Conservation (phyloP, 1,140 invertebrate genomes). For the Drosophila kohkoa region DNA sequence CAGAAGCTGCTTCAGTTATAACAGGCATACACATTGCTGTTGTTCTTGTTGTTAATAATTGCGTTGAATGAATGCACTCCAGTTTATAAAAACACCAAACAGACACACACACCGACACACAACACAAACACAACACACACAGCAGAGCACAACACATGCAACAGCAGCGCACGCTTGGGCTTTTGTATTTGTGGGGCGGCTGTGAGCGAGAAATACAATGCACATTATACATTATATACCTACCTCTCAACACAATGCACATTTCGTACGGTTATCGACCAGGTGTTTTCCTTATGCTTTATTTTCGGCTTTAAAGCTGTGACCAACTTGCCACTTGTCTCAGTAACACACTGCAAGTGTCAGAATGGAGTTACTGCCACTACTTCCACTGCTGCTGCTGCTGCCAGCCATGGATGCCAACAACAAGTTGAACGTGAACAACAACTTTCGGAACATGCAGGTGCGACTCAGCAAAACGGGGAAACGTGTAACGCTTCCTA, state of each 20-base stretch:
- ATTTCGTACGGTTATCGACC: constrained; percentile 13
- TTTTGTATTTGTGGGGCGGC: constrained; percentile 69
- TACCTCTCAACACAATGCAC: constrained; percentile 57
- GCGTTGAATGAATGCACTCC: constrained; percentile 50
- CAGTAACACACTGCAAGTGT: constrained; percentile 14
- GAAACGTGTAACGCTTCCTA: neutral
- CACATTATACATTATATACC: constrained; percentile 59
- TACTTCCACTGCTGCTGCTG: constrained; percentile 15
- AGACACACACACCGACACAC: constrained; percentile 4
- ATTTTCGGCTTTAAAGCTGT: constrained; percentile 54
- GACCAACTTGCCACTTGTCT: neutral
- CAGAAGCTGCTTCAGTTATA: constrained; percentile 68
- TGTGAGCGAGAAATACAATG: constrained; percentile 64
- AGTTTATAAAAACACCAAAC: constrained; percentile 33
- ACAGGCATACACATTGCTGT: constrained; percentile 46
- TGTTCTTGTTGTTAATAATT: constrained; percentile 42
- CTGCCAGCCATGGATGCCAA: constrained; percentile 16
- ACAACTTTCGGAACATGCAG: constrained; percentile 70
- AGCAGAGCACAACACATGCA: neutral
- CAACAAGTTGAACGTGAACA: constrained; percentile 47
- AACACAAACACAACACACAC: neutral
- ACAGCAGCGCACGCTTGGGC: constrained; percentile 7
- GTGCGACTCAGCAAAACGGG: constrained; percentile 55
- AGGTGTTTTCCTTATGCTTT: constrained; percentile 53
- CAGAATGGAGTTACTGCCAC: constrained; percentile 36